phyloP scores from a whole-genome alignment of 64 coral and sea anemone species.

The Pachyseris speciosa region DNA sequence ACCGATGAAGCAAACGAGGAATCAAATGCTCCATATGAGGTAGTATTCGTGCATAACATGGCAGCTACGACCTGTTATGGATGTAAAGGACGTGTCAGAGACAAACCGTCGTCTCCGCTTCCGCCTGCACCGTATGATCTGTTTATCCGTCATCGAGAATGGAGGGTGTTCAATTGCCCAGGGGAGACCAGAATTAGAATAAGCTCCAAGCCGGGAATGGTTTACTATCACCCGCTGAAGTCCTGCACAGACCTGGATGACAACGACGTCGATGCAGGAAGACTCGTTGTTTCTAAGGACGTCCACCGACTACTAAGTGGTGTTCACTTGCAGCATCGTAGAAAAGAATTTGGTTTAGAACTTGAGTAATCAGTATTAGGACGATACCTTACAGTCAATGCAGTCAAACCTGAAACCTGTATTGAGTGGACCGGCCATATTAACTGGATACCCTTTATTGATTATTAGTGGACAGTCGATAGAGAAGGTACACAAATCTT shows the following conservation, averaged over 20 bases:
- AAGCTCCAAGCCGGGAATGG: neutral
- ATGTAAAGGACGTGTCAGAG: conserved; percentile 12
- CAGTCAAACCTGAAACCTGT: no score
- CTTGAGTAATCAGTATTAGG: conserved; percentile 9
- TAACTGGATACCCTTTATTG: no score
- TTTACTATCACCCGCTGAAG: conserved; percentile 19
- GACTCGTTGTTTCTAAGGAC: neutral
- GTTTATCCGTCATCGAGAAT: conserved; percentile 39
- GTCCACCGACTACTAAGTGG: neutral
- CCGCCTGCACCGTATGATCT: conserved; percentile 42
- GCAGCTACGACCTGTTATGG: no score
- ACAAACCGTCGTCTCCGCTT: conserved; percentile 7
- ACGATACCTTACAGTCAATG: neutral
- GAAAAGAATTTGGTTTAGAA: conserved; percentile 12
- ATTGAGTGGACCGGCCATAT: no score
- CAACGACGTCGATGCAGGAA: neutral
- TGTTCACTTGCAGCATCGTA: neutral
- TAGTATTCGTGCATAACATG: no score
- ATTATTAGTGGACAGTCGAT: no score
- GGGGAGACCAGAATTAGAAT: no score
- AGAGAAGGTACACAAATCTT: no score
- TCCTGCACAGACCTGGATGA: neutral
- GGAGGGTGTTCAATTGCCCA: conserved; percentile 22
- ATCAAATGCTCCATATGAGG: no score
- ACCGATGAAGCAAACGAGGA: neutral